These are phyloP conservation scores for Hyalella azteca DNA, from an alignment of 2,888 invertebrate species.

Conservation along the genomic window DNA sequence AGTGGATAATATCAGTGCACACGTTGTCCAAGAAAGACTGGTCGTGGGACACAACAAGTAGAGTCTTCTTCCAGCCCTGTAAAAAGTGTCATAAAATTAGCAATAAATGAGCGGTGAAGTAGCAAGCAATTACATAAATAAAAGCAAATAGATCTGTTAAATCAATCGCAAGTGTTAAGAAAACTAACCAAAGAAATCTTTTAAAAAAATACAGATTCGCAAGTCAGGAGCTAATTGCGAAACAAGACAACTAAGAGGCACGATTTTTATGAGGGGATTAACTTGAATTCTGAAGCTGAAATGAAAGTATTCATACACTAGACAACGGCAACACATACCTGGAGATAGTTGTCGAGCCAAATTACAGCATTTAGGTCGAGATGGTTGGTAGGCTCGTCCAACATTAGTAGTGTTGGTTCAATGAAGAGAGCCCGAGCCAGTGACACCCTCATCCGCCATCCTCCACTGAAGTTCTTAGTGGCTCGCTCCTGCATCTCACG, in stretches of 20 bases:
- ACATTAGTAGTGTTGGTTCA: constrained; percentile 93
- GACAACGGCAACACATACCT: constrained; percentile 35
- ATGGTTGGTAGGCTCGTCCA: constrained; percentile 99
- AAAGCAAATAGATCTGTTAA: too few species aligned
- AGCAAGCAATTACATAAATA: too few species aligned
- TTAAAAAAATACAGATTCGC: too few species aligned
- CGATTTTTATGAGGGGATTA: too few species aligned
- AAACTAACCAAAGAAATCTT: too few species aligned
- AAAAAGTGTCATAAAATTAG: too few species aligned
- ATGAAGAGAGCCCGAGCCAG: constrained; percentile 94
- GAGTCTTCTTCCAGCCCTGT: constrained; percentile 98
- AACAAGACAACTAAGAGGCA: too few species aligned
- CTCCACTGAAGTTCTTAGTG: constrained; percentile 74
- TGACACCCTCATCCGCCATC: constrained; percentile 99
- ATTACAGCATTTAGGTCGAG: constrained; percentile 99
- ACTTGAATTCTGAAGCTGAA: too few species aligned
- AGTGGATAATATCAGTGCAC: constrained; percentile 97
- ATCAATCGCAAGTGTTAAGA: too few species aligned
- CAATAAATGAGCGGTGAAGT: too few species aligned
- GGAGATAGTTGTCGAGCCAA: constrained; percentile 94
- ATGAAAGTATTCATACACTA: neutral
- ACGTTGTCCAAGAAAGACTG: constrained; percentile 99
- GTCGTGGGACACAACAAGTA: constrained; percentile 98
- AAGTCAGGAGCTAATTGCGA: too few species aligned
- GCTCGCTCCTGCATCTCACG: constrained; percentile 78